Conservation (phyloP, 2,797 vertebrate genomes). For the Lagorchestes hirsutus region DNA sequence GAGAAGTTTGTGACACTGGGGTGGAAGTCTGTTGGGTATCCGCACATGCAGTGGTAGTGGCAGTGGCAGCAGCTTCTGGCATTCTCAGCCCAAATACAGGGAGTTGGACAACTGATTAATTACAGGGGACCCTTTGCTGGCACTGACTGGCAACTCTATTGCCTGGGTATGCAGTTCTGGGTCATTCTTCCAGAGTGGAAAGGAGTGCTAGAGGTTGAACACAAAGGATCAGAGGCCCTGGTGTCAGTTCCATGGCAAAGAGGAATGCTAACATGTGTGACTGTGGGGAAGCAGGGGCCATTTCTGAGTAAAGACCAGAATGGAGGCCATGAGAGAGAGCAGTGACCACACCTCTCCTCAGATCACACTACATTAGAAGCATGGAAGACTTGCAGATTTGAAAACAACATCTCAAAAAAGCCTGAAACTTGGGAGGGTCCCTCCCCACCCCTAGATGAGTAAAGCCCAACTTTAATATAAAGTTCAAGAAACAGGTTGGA, state of each 20-base stretch:
- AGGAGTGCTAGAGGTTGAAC: neutral
- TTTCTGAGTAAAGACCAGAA: neutral
- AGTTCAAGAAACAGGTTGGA: neutral
- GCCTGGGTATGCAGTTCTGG: too few relatives aligned
- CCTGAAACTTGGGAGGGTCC: neutral
- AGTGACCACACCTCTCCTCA: neutral
- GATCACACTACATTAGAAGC: neutral
- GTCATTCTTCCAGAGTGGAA: neutral
- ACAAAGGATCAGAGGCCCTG: neutral
- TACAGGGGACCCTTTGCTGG: neutral
- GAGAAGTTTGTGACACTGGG: neutral
- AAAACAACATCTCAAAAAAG: neutral
- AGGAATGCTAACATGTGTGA: neutral
- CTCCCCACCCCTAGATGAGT: neutral
- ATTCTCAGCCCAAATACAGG: neutral
- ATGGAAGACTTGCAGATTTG: neutral
- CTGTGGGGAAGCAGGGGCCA: neutral
- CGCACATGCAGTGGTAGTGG: too few relatives aligned
- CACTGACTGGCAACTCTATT: neutral
- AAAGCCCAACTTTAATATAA: neutral
- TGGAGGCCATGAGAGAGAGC: neutral
- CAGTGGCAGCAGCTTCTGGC: neutral
- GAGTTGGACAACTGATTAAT: neutral
- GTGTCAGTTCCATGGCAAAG: neutral
- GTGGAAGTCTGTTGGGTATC: neutral